Evolutionary conservation across 1,140 invertebrate genomes (phyloP).

Genomic region (Drosophila nebulosa): DNA sequence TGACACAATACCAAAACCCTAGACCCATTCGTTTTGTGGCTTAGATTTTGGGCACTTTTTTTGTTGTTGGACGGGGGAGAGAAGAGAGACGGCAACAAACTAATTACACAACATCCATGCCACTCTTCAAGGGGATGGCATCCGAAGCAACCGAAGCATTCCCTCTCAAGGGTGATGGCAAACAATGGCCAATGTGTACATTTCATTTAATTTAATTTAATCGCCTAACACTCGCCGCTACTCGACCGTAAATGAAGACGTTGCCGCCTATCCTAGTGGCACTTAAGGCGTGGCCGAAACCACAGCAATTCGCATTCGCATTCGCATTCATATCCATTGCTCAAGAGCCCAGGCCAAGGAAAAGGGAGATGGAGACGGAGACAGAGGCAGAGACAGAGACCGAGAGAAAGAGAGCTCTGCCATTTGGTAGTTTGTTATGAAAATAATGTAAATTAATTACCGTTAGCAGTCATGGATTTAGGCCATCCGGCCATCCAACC

Average conservation of each 20-base stretch:
- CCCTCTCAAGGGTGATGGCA: slow-evolving; percentile 23
- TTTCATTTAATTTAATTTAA: slow-evolving; percentile 71
- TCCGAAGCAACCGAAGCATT: background rate
- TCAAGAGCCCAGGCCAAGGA: slow-evolving; percentile 13
- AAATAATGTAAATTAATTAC: slow-evolving; percentile 75
- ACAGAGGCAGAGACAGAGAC: background rate
- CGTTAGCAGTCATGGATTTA: slow-evolving; percentile 36
- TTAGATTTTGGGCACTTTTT: slow-evolving; percentile 29
- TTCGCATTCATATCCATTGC: slow-evolving; percentile 30
- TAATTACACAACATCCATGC: slow-evolving; percentile 11
- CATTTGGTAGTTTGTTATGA: slow-evolving; percentile 60
- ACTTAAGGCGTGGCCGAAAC: slow-evolving; percentile 22
- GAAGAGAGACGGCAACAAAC: slow-evolving; percentile 4
- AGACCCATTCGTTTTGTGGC: slow-evolving; percentile 25
- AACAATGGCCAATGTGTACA: slow-evolving; percentile 48
- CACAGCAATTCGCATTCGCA: background rate
- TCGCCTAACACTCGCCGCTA: slow-evolving; percentile 26
- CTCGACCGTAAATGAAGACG: slow-evolving; percentile 57
- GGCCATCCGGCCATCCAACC: slow-evolving; percentile 3
- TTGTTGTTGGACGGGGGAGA: background rate
- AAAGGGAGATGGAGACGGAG: background rate
- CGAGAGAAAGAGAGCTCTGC: background rate
- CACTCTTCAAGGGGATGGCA: background rate
- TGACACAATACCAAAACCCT: slow-evolving; percentile 9
- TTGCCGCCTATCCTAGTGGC: slow-evolving; percentile 25